phyloP scores from a whole-genome alignment of 2,888 invertebrate genomes.

The Piscicola geometra region DNA sequence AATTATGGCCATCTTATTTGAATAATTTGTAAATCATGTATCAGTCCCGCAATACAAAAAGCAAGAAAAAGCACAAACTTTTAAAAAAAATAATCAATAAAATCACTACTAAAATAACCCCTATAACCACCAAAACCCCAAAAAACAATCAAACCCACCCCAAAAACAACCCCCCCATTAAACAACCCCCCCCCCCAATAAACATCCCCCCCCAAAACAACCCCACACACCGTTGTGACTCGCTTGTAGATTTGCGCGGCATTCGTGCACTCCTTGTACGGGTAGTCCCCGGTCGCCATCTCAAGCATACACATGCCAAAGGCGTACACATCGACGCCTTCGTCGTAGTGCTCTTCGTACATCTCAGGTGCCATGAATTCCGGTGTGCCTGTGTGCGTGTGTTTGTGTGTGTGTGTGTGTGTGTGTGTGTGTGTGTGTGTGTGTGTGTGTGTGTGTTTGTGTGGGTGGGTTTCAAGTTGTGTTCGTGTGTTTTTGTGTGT shows the following conservation, averaged over 20 bases:
- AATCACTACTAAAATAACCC: no score
- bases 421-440: conserved; percentile 19
- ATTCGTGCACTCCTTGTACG: conserved; percentile 94
- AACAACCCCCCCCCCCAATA: not conserved
- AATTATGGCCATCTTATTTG: no score
- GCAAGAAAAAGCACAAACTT: no score
- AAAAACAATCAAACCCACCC: not conserved
- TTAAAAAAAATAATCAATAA: no score
- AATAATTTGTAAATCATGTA: no score
- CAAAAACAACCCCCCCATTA: no score
- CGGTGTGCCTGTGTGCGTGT: conserved; percentile 68
- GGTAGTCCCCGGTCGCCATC: conserved; percentile 99
- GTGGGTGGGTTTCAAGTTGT: no score
- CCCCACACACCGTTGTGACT: conserved; percentile 74
- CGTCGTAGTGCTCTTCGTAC: conserved; percentile 99
- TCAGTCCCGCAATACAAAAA: no score
- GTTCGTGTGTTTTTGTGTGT: not conserved
- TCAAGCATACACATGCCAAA: conserved; percentile 99
- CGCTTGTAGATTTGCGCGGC: conserved; percentile 99
- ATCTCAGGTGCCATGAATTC: conserved; percentile 97
- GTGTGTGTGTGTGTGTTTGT: not conserved
- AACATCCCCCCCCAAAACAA: not conserved
- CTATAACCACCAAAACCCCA: not conserved
- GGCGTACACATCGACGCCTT: conserved; percentile 96
- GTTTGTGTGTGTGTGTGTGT: not conserved